These are phyloP conservation scores for Erithacus rubecula DNA, from an alignment of 2,797 vertebrate species.

Conservation along the genomic window DNA sequence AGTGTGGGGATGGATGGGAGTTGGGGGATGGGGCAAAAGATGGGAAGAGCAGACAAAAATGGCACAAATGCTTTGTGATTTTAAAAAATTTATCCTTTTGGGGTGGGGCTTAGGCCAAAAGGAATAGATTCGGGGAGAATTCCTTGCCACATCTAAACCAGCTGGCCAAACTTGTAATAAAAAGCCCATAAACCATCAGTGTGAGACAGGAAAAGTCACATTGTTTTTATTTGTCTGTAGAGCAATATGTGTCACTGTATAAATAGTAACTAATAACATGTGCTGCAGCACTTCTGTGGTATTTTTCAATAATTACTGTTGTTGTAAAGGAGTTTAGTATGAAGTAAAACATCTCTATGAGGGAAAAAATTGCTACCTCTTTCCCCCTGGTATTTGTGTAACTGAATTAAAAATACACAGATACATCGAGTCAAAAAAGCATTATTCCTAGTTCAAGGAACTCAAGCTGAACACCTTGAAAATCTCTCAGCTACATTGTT, in stretches of 20 bases:
- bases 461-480: constrained; percentile 26
- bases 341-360: constrained; percentile 49
- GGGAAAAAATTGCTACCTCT: constrained; percentile 34
- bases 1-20: rapidly evolving
- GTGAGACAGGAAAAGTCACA: constrained; percentile 16
- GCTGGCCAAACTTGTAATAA: neutral
- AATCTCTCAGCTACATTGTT: neutral
- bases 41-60: neutral
- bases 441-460: constrained; percentile 20
- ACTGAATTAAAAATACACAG: constrained; percentile 40
- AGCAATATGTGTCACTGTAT: constrained; percentile 39
- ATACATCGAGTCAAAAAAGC: neutral
- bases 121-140: neutral
- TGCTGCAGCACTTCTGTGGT: constrained; percentile 38
- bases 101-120: neutral
- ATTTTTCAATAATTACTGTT: constrained; percentile 67
- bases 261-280: constrained; percentile 60
- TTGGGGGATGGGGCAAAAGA: neutral
- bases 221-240: constrained; percentile 60
- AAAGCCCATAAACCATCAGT: neutral
- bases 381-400: constrained; percentile 41
- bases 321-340: constrained; percentile 46
- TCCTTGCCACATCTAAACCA: neutral
- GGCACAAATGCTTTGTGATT: neutral
- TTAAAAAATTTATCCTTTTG: rapidly evolving